Evolutionary conservation across 2,113 vertebrate species (phyloP), one percentile per base, ranked within the genome.

Genomic region (Triplophysa dalaica): DNA sequence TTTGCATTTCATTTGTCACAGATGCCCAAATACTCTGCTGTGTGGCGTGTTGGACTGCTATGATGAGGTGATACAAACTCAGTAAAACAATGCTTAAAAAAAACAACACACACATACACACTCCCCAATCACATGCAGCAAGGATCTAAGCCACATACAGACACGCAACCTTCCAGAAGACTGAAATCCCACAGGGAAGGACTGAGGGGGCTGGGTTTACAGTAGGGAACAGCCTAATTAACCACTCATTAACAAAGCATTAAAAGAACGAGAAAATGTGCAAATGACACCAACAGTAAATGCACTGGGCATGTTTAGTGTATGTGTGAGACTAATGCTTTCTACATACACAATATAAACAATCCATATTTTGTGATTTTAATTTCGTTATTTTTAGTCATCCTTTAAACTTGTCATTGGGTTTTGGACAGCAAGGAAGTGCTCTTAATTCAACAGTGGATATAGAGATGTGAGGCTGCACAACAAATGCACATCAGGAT

Each of bases 181-280:
- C 73, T 75, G 24, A 50, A 75, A 75, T 38, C 60, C 70, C 60
- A 75, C 38, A 29, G 73, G 73, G 73, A 41, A 63, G 16, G 43
- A 48, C 60, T 75, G 73, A 26, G n/a, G 72, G 19, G 29, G 8
- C 58, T 62, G 56, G 38, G 73, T 4, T 75, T 41, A 63, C 73
- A 64, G 22, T 50, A 29, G 41, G 60, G 73, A n/a, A 45, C 73
- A 63, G 58, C 4, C 60, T 64, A 64, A 75, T 64, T 48, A 75
- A 50, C 21, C 22, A 33, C 33, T 43, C 70, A 74, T 60, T 61
- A 61, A 33, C 60, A 48, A 17, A 75, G 43, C 14, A 63, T 75
- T 50, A 64, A 60, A 75, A 58, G 62, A 75, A 52, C 62, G 58
- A 22, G 14, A n/a, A 63, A 63, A 50, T 12, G 13, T 62, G 33